Percentiles rank a stretch among this genome's conserved stretches.
phyloP scores from a whole-genome alignment of 1,140 invertebrate genomes.

The Mizuhopecten yessoensis region DNA sequence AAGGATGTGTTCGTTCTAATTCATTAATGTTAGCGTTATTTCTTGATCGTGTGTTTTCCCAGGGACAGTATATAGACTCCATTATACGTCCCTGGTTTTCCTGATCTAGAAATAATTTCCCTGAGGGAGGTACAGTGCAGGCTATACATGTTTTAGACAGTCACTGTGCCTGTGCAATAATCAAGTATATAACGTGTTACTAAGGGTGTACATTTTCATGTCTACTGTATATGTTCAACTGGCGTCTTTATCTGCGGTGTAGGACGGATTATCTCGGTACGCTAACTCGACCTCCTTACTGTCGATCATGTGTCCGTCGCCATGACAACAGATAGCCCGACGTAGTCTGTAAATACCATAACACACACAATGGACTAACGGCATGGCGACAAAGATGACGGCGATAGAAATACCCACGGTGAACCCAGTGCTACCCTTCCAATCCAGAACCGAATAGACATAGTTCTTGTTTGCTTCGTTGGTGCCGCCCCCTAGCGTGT shows the following conservation, averaged over 20 bases:
- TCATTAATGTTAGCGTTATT: too few species aligned
- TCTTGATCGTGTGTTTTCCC: too few species aligned
- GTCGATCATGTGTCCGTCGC: neutral
- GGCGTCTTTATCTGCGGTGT: neutral
- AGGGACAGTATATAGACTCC: too few species aligned
- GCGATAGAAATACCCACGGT: slow-evolving; percentile 63
- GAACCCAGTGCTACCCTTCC: slow-evolving; percentile 60
- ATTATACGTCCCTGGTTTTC: too few species aligned
- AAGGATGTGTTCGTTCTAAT: too few species aligned
- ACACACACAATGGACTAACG: slow-evolving; percentile 65
- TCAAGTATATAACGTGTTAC: too few species aligned
- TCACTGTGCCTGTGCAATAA: too few species aligned
- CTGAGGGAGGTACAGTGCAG: too few species aligned
- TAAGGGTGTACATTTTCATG: too few species aligned
- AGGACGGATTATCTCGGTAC: neutral
- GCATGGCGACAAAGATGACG: slow-evolving; percentile 65
- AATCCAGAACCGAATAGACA: slow-evolving; percentile 81
- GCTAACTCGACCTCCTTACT: neutral
- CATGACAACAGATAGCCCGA: neutral
- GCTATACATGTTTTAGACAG: too few species aligned
- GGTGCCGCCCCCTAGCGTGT: slow-evolving; percentile 88
- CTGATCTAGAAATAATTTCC: too few species aligned
- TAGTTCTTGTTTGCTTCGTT: slow-evolving; percentile 82
- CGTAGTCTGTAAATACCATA: slow-evolving; percentile 64
- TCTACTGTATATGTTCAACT: too few species aligned